Evolutionary conservation across 2,113 vertebrate genomes (phyloP).

Genomic region (Morone saxatilis): DNA sequence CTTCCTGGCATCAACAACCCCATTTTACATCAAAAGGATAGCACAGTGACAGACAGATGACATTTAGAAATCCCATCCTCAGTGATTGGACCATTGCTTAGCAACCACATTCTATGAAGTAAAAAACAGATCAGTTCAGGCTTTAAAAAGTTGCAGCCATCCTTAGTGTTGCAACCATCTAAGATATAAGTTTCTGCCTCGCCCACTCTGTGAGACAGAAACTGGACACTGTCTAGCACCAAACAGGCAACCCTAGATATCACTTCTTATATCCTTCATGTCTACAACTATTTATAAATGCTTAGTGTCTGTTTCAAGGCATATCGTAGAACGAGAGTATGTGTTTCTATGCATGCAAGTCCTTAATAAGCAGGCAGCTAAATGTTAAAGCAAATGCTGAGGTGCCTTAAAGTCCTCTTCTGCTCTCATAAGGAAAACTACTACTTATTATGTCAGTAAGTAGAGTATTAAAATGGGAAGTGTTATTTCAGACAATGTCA

Average conservation of each 20-base stretch:
- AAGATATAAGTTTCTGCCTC: conserved; percentile 57
- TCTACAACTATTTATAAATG: conserved; percentile 56
- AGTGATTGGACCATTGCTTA: conserved; percentile 35
- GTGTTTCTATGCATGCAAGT: neutral
- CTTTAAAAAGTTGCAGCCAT: conserved; percentile 44
- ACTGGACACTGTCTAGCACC: conserved; percentile 66
- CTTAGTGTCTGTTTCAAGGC: conserved; percentile 22
- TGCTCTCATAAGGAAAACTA: neutral
- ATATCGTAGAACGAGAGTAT: neutral
- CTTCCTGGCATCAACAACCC: conserved; percentile 24
- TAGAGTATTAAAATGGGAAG: too few species aligned
- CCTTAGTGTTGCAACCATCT: conserved; percentile 32
- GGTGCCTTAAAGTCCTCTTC: neutral
- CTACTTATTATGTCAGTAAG: neutral
- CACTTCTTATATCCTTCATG: conserved; percentile 45
- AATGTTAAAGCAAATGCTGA: neutral
- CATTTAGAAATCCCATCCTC: conserved; percentile 52
- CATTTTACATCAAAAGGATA: conserved; percentile 24
- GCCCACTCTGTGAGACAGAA: conserved; percentile 61
- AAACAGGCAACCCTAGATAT: conserved; percentile 41
- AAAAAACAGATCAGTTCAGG: conserved; percentile 24
- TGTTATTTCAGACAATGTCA: too few species aligned
- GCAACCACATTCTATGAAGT: conserved; percentile 41
- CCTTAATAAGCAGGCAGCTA: conserved; percentile 16
- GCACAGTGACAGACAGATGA: conserved; percentile 25